A percentile compares a stretch with the other conserved stretches of the same genome.
Conservation (phyloP, 2,113 vertebrate genomes). For the Calypte anna region DNA sequence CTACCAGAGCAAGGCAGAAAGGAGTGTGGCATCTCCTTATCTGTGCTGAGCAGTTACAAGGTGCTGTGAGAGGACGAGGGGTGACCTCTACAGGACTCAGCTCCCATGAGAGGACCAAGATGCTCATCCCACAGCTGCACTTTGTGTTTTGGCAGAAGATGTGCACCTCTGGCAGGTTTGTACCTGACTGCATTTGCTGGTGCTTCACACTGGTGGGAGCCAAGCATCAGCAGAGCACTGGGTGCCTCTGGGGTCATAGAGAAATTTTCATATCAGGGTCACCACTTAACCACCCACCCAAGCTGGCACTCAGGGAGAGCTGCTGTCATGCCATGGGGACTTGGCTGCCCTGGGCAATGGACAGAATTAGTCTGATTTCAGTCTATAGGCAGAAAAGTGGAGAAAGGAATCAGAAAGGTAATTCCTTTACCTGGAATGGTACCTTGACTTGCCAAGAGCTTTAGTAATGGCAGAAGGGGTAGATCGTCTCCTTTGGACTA, state of each 20-base stretch:
- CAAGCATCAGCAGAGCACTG: not conserved
- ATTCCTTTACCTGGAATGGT: conserved; percentile 69
- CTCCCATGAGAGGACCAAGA: not conserved
- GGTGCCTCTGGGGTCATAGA: not conserved
- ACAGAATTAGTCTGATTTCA: not conserved
- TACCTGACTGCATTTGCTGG: not conserved
- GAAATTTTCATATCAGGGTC: not conserved
- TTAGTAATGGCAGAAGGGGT: conserved; percentile 71
- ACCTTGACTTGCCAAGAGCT: conserved; percentile 72
- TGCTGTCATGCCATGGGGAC: not conserved
- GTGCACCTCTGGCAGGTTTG: not conserved
- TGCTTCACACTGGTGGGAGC: not conserved
- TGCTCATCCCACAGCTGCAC: not conserved
- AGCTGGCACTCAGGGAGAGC: not conserved
- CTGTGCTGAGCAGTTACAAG: not conserved
- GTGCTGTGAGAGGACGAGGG: not conserved
- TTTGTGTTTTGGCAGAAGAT: not conserved
- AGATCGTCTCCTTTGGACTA: conserved; percentile 71
- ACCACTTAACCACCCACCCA: not conserved
- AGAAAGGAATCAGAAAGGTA: not conserved
- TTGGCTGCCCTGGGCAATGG: not conserved
- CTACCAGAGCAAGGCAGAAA: not conserved
- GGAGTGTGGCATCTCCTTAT: not conserved
- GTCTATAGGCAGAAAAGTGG: not conserved
- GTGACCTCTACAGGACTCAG: not conserved